Evolutionary conservation across 2,888 invertebrate species (phyloP).

Genomic region (Cerastoderma edule): DNA sequence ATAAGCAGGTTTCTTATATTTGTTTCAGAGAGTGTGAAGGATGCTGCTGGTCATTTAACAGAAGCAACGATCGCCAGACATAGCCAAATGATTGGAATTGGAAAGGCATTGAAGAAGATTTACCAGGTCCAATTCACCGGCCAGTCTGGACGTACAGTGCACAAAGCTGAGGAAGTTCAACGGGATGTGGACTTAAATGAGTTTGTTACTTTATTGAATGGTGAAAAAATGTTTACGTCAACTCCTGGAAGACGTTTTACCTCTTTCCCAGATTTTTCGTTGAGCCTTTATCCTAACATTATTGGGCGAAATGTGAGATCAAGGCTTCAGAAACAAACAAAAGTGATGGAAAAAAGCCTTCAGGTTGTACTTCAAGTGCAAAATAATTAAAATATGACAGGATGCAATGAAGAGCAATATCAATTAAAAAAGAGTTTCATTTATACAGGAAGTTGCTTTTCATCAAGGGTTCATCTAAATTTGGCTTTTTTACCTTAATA

Average conservation of each 20-base stretch:
- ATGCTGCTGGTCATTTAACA: constrained; percentile 47
- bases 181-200: constrained; percentile 25
- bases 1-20: neutral
- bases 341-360: no score
- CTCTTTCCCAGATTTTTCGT: no score
- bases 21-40: constrained; percentile 44
- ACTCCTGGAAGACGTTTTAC: constrained; percentile 30
- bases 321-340: no score
- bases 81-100: constrained; percentile 52
- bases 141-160: neutral
- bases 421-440: no score
- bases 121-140: constrained; percentile 36
- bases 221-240: constrained; percentile 27
- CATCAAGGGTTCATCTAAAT: no score
- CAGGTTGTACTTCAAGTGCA: no score
- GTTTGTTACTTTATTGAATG: constrained; percentile 27
- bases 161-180: constrained; percentile 5
- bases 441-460: no score
- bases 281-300: no score
- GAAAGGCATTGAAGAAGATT: constrained; percentile 25
- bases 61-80: constrained; percentile 49
- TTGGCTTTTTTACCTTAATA: no score
- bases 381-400: no score
- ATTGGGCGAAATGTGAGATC: no score
- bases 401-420: no score